Evolutionary conservation across 2,797 vertebrate genomes (phyloP), one percentile per base, ranked within the genome.

Genomic region (Smutsia temminckii): DNA sequence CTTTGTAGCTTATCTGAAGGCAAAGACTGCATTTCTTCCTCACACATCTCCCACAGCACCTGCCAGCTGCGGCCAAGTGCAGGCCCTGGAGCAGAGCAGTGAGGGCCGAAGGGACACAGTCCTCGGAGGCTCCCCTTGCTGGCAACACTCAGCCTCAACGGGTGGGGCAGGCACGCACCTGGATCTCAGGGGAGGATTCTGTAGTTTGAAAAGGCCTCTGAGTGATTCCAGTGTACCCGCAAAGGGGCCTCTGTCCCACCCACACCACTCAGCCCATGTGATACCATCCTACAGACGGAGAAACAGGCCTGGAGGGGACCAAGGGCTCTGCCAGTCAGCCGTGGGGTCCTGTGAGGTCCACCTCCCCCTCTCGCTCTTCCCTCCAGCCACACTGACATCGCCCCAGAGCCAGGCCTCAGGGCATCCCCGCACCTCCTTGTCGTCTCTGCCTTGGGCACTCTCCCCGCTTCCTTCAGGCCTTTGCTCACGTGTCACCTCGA

Each of bases 91-190:
- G 29, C 46, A 46, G 72, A 64, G 51, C 32, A 6, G 5, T 3
- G 37, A 46, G 51, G 9, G 12, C 11, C 3, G 46, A 53, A 13
- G 4, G 57, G 37, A 34, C 3, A 9, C 18, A 66, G 32, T 27
- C 53, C 9, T 25, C 49, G 55, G 27, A 51, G 42, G 66, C 14
- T 49, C 55, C 61, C 27, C n/a, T 34, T 7, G 1, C 21, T 21
- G 51, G 32, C 40, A 59, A 85, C 13, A 17, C n/a, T 79, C 71
- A 80, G 11, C 6, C 3, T 9, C 59, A 17, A 20, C 8, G 37
- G 10, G 10, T 32, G 1, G 3, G 63, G 8, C 7, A 0, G 27
- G 53, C 25, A 0, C 18, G n/a, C 25, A 34, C 25, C 57, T 77
- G 46, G 23, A 71, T 64, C 55, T 90, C 74, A 71, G n/a, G 42